Evolutionary conservation across 2,888 invertebrate genomes (phyloP).

Genomic region (Trimorus sp.): DNA sequence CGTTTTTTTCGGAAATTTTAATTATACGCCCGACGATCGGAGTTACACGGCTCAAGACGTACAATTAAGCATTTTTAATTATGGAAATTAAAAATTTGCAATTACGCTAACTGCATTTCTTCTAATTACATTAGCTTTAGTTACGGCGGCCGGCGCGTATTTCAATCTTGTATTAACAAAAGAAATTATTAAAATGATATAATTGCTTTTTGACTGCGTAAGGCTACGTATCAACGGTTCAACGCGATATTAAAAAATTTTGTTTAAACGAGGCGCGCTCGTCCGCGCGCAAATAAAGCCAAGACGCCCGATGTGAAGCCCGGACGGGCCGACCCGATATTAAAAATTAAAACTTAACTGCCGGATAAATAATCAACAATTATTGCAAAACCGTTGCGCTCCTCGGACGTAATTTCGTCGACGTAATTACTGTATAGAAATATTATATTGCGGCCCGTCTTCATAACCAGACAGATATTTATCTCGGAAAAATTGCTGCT

Average conservation of each 20-base stretch:
- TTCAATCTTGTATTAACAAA: conserved; percentile 53
- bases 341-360: conserved; percentile 55
- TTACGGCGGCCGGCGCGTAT: conserved; percentile 48
- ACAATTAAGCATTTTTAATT: conserved; percentile 58
- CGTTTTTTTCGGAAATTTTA: conserved; percentile 50
- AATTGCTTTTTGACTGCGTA: conserved; percentile 54
- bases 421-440: conserved; percentile 56
- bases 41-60: conserved; percentile 26
- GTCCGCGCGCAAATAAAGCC: too few relatives aligned
- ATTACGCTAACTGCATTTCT: conserved; percentile 53
- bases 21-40: conserved; percentile 47
- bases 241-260: conserved; percentile 48
- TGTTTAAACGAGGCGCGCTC: conserved; percentile 14
- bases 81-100: conserved; percentile 58
- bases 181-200: conserved; percentile 57
- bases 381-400: conserved; percentile 54
- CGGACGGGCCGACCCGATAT: conserved; percentile 34
- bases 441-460: conserved; percentile 48
- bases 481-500: conserved; percentile 39
- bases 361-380: conserved; percentile 61
- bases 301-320: conserved; percentile 40
- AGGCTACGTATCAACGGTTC: conserved; percentile 45
- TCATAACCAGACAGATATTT: conserved; percentile 47
- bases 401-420: conserved; percentile 44
- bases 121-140: conserved; percentile 61